phyloP scores from a whole-genome alignment of 2,888 invertebrate genomes.

The Lamellibrachia columna region DNA sequence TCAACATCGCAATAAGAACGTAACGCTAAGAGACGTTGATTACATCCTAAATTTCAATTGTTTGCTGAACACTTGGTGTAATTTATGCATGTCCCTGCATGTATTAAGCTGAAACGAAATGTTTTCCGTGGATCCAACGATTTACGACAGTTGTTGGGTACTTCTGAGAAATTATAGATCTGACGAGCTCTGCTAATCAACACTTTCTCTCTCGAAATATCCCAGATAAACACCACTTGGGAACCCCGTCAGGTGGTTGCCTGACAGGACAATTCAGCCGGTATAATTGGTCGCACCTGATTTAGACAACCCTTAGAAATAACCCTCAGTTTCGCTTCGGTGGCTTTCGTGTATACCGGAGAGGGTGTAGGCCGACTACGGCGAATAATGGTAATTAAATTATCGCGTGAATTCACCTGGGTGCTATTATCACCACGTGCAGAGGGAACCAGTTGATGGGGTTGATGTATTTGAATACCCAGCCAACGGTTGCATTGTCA shows the following conservation, averaged over 20 bases:
- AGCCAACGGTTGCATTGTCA: background rate
- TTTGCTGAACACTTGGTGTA: no score
- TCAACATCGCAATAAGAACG: no score
- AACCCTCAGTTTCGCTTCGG: background rate
- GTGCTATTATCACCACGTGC: background rate
- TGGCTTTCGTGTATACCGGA: background rate
- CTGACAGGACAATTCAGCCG: background rate
- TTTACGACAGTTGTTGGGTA: background rate
- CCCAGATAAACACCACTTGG: background rate
- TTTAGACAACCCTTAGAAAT: background rate
- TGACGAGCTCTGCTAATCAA: background rate
- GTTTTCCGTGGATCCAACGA: background rate
- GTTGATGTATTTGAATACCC: background rate
- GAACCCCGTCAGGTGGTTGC: background rate
- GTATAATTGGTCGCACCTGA: background rate
- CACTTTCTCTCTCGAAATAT: background rate
- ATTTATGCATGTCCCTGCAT: background rate
- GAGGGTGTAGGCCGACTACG: background rate
- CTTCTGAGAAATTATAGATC: background rate
- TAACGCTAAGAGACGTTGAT: no score
- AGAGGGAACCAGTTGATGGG: background rate
- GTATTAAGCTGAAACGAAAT: background rate
- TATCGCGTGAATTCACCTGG: background rate
- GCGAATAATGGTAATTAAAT: background rate
- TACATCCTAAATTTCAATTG: no score